Evolutionary conservation across 1,140 invertebrate species (phyloP).

Genomic region (Copidosoma floridanum): DNA sequence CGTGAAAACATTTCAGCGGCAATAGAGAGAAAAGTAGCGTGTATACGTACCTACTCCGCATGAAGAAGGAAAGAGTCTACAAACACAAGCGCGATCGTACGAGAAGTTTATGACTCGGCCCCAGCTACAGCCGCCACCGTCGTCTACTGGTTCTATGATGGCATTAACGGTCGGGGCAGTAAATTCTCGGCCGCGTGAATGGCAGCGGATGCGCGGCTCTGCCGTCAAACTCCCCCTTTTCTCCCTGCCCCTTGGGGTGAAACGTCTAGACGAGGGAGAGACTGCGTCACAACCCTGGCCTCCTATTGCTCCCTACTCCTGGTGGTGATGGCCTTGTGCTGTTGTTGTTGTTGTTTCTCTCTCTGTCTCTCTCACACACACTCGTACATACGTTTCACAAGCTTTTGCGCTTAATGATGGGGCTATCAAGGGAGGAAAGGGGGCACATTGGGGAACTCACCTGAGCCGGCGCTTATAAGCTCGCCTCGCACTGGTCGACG

Average conservation of each 20-base stretch:
- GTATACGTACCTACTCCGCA: conserved; percentile 27
- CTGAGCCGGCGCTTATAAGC: conserved; percentile 24
- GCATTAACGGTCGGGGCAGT: conserved; percentile 52
- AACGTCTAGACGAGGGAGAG: conserved; percentile 55
- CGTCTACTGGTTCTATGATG: conserved; percentile 34
- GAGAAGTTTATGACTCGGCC: conserved; percentile 47
- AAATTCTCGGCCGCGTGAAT: conserved; percentile 49
- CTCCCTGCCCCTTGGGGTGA: conserved; percentile 33
- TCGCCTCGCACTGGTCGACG: background rate
- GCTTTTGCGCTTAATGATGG: conserved; percentile 42
- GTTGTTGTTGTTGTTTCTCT: conserved; percentile 16
- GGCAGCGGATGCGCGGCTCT: conserved; percentile 35
- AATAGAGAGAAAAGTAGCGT: background rate
- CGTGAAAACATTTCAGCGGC: too few species aligned
- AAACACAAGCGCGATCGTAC: conserved; percentile 40
- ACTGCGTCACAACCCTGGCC: conserved; percentile 51
- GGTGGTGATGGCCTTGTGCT: too few species aligned
- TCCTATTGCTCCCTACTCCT: conserved; percentile 40
- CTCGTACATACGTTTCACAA: background rate
- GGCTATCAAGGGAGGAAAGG: conserved; percentile 41
- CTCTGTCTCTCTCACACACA: background rate
- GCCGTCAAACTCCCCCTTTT: too few species aligned
- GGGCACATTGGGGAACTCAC: conserved; percentile 35
- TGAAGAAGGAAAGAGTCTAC: too few species aligned
- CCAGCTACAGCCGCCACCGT: conserved; percentile 22